A percentile compares a stretch with the other conserved stretches of the same genome.
Conservation (phyloP, 2,888 invertebrate genomes). For the Drosophila aldrichi region DNA sequence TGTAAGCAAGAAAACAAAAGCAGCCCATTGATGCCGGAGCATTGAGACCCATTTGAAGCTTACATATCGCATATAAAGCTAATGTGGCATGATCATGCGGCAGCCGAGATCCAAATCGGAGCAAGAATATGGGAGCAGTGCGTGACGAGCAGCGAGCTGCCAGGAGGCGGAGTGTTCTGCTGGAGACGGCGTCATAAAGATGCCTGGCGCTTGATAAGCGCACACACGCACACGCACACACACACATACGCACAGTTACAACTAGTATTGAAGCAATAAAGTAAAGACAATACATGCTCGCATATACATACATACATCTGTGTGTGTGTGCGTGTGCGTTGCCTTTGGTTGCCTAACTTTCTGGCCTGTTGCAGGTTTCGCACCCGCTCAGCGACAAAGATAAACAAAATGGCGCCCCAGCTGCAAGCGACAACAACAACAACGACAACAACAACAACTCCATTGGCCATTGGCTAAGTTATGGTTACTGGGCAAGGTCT, state of each 20-base stretch:
- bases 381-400: slow-evolving; percentile 73
- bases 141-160: slow-evolving; percentile 21
- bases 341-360: slow-evolving; percentile 42
- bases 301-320: too few species aligned
- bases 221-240: slow-evolving; percentile 1
- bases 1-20: slow-evolving; percentile 30
- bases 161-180: neutral
- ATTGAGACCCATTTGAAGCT: slow-evolving; percentile 33
- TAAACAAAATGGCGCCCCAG: slow-evolving; percentile 74
- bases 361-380: slow-evolving; percentile 56
- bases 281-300: neutral
- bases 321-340: neutral
- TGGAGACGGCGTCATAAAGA: slow-evolving; percentile 26
- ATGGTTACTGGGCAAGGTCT: slow-evolving; percentile 35
- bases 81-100: slow-evolving; percentile 65
- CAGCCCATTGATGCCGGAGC: slow-evolving; percentile 36
- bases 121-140: slow-evolving; percentile 64
- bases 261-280: slow-evolving; percentile 6
- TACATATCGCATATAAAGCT: slow-evolving; percentile 33
- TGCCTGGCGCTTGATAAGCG: slow-evolving; percentile 49
- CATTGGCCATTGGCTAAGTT: slow-evolving; percentile 72
- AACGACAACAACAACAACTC: slow-evolving; percentile 17
- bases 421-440: slow-evolving; percentile 15
- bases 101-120: slow-evolving; percentile 60
- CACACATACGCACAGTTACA: neutral